Base-by-base conservation (phyloP, 2,797 vertebrate species). In the Ciconia nigra region DNA sequence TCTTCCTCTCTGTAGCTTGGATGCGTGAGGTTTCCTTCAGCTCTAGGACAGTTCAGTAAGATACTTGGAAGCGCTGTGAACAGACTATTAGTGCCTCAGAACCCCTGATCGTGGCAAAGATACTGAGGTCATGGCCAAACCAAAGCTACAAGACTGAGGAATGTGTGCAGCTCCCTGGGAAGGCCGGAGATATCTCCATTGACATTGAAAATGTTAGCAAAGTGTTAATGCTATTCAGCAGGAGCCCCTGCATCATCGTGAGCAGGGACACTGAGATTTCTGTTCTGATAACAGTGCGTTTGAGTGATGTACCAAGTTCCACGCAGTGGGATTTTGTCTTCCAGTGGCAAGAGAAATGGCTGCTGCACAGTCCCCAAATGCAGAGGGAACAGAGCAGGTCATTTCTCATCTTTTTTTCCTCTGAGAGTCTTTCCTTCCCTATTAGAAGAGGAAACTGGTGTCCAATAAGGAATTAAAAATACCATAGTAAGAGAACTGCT, bases 11-110 rank as follows among this genome's bases (percentile, higher is more conserved):
- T 16, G 8, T 13, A 42, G 42, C 29, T 41, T 0, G 0, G 22
- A 0, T 0, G 2, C 4, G 3, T 0, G 11, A 4, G 46, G 47
- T 13, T 41, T 41, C 17, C 72, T 14, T 16, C n/a, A 15, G 33
- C 42, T 46, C 58, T 7, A 4, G 42, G 55, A 19, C 24, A 29
- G 29, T 24, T 17, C 2, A 7, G 7, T 2, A 3, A 42, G 44
- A 1, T 22, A 10, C 51, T 4, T 54, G 42, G 41, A 4, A 47
- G 47, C 1, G 1, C 49, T 15, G 4, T 0, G 28, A 31, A 18
- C 3, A 10, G 42, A 41, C 52, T 41, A 0, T 18, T 24, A 33
- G 55, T 69, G 55, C 82, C 67, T 70, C 39, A 20, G 1, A 20
- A 11, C 14, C 29, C 63, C 19, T 1, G 1, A 2, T 65, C 17